A percentile compares a stretch with the other conserved stretches of the same genome.
These are phyloP conservation scores for Drosophila phalerata DNA, from an alignment of 2,888 invertebrate species.

Conservation along the genomic window DNA sequence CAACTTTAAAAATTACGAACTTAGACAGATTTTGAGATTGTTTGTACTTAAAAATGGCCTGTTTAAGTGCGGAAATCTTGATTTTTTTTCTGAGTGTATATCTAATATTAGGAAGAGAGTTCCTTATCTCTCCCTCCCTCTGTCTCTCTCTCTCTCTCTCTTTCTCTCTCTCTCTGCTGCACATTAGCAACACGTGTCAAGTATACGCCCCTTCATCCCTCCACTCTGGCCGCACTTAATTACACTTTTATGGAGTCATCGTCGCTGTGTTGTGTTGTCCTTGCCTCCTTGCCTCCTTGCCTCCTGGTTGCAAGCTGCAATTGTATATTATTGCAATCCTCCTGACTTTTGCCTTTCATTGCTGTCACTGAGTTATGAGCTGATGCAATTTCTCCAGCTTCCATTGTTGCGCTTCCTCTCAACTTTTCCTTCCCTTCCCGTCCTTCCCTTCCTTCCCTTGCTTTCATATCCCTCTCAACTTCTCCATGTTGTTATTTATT, in stretches of 20 bases:
- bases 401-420: constrained; percentile 17
- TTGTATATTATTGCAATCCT: constrained; percentile 27
- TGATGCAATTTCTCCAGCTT: constrained; percentile 56
- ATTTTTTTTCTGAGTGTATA: too few species aligned
- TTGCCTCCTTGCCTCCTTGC: neutral
- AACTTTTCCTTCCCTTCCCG: neutral
- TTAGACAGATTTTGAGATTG: too few species aligned
- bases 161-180: constrained; percentile 1
- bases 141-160: neutral
- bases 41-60: too few species aligned
- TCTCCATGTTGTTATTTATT: constrained; percentile 26
- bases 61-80: too few species aligned
- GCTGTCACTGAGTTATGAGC: constrained; percentile 68
- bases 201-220: constrained; percentile 12
- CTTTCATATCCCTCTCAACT: neutral
- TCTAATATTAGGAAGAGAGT: too few species aligned
- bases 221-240: constrained; percentile 57
- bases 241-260: constrained; percentile 73
- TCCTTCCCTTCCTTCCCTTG: constrained; percentile 8
- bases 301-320: neutral
- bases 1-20: too few species aligned
- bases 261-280: constrained; percentile 1
- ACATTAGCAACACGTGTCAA: constrained; percentile 78
- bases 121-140: neutral
- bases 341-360: constrained; percentile 54